A percentile compares a stretch with the other conserved stretches of the same genome.
Evolutionary conservation across 2,888 invertebrate genomes (phyloP).

Genomic region (Mactromeris polynyma): DNA sequence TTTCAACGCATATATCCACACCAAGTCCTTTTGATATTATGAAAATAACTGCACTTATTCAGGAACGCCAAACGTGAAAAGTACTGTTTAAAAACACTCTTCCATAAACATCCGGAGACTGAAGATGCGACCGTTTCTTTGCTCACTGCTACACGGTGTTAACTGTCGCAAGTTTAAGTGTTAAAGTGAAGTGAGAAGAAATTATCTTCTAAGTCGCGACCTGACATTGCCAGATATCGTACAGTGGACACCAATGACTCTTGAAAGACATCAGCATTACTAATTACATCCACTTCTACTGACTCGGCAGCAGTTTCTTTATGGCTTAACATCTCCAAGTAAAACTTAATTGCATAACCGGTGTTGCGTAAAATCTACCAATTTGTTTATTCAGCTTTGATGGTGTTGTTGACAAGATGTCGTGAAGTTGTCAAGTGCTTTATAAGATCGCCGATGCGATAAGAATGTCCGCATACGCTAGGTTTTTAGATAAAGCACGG

Average conservation of each 20-base stretch:
- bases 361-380: conserved; percentile 47
- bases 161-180: background rate
- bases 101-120: no score
- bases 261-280: conserved; percentile 15
- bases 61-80: no score
- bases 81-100: no score
- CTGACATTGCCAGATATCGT: conserved; percentile 37
- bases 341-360: conserved; percentile 55
- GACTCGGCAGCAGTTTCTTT: conserved; percentile 15
- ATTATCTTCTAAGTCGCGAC: background rate
- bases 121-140: no score
- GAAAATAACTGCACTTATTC: no score
- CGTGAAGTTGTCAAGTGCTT: conserved; percentile 25
- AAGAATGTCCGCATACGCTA: background rate
- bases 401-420: conserved; percentile 18
- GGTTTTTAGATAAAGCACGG: background rate
- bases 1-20: no score
- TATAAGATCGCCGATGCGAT: background rate
- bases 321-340: conserved; percentile 35
- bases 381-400: conserved; percentile 43
- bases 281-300: background rate
- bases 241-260: conserved; percentile 19
- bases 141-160: background rate
- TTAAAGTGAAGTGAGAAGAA: background rate
- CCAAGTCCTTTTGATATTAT: no score